Percentiles rank a stretch among this genome's conserved stretches.
These are phyloP conservation scores for Caenorhabditis sulstoni DNA, from an alignment of 2,888 invertebrate species.

Conservation along the genomic window DNA sequence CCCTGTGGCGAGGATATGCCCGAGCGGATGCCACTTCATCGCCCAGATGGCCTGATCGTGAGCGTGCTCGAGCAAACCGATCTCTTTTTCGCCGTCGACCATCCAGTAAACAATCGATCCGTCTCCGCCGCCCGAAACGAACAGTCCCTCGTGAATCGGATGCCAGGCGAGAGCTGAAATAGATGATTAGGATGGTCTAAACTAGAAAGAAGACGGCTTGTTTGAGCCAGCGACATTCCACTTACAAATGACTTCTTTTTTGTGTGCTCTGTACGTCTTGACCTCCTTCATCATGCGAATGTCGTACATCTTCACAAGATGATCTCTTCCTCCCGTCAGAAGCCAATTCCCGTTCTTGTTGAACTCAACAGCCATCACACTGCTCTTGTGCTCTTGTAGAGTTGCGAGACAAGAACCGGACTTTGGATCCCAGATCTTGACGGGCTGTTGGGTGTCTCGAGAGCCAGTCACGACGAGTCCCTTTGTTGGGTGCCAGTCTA, in stretches of 20 bases:
- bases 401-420: conserved; percentile 95
- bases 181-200: neutral
- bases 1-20: conserved; percentile 96
- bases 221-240: no score
- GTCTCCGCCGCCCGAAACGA: conserved; percentile 98
- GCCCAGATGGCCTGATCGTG: conserved; percentile 96
- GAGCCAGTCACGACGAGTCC: conserved; percentile 97
- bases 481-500: conserved; percentile 99
- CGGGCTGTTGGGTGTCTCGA: conserved; percentile 99
- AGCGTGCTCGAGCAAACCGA: conserved; percentile 97
- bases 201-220: neutral
- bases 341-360: conserved; percentile 99
- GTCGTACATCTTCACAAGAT: conserved; percentile 94
- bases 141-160: conserved; percentile 96
- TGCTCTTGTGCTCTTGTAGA: conserved; percentile 98
- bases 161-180: conserved; percentile 90
- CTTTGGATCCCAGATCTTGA: conserved; percentile 99
- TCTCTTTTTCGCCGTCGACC: conserved; percentile 89
- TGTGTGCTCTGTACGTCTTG: conserved; percentile 98
- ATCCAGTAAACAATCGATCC: conserved; percentile 99
- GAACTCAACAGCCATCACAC: conserved; percentile 99
- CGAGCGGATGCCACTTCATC: conserved; percentile 98
- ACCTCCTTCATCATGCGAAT: conserved; percentile 95
- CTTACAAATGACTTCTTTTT: conserved; percentile 90
- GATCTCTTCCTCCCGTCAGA: conserved; percentile 72